phyloP scores from a whole-genome alignment of 2,797 vertebrate species.

The Fistularia tabacaria region DNA sequence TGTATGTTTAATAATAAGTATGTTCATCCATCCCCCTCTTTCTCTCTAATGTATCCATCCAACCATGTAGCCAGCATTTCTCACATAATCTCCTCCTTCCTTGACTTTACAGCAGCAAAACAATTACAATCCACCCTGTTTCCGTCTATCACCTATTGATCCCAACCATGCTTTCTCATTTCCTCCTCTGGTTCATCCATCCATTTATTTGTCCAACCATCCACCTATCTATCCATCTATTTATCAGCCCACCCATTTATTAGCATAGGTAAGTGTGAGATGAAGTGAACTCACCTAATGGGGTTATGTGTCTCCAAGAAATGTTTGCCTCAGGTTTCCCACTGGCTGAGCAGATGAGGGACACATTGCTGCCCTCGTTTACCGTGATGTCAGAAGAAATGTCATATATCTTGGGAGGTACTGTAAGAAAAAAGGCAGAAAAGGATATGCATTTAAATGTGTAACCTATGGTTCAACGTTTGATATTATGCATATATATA shows the following conservation, averaged over 20 bases:
- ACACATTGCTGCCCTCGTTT: conserved; percentile 95
- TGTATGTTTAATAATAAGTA: not conserved
- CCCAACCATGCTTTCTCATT: conserved; percentile 8
- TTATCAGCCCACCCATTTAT: conserved; percentile 36
- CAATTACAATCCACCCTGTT: conserved; percentile 16
- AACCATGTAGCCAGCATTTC: conserved; percentile 11
- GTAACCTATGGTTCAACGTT: not conserved
- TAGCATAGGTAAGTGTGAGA: conserved; percentile 39
- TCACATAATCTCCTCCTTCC: conserved; percentile 4
- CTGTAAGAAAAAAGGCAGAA: conserved; percentile 64
- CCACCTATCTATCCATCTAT: conserved; percentile 37
- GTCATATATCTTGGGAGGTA: conserved; percentile 95
- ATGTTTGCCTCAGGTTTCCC: conserved; percentile 96
- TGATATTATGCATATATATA: not conserved
- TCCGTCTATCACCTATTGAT: conserved; percentile 10
- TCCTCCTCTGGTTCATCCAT: conserved; percentile 18
- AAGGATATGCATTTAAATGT: conserved; percentile 14
- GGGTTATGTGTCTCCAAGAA: conserved; percentile 97
- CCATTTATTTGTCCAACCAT: conserved; percentile 31
- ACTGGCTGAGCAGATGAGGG: conserved; percentile 91
- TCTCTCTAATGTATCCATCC: conserved; percentile 17
- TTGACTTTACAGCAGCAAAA: conserved; percentile 9
- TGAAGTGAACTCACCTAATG: conserved; percentile 83
- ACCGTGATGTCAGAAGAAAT: conserved; percentile 89
- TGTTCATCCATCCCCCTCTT: conserved; percentile 1